Evolutionary conservation across 2,797 vertebrate species (phyloP), one percentile per base, ranked within the genome.

Genomic region (Toxotes lorentzi): DNA sequence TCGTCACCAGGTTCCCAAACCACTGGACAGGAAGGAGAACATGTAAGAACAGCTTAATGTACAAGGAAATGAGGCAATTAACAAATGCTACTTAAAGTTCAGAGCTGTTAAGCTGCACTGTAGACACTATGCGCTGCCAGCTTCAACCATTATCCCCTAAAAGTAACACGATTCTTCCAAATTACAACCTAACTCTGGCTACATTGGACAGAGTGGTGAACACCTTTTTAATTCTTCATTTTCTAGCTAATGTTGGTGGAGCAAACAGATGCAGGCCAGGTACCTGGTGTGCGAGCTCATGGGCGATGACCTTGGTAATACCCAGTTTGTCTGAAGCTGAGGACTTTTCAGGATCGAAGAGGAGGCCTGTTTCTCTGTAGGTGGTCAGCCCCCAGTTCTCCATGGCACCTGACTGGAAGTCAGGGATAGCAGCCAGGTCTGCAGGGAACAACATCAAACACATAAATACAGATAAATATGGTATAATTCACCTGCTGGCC

Each of bases 361-460:
- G 88, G 27, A 98, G 93, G 4, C 66, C 45, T 0, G 96, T 93
- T 86, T 98, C 97, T 73, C 96, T 92, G 73, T 98, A 99, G 0
- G 97, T 98, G 53, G 96, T 98, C 90, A 98, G 89, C 16, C 97
- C 97, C 97, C 97, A 98, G 91, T 99, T 99, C 88, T 99, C 97
- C 98, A 99, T 98, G 0, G 97, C 97, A 32, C 96, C 97, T 1
- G 95, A 93, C 88, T 98, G 94, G 92, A 99, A 99, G 91, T 99
- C 97, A 19, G 97, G 98, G 79, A 98, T 95, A 16, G 97, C 97
- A 43, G 96, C 97, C 74, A 99, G 94, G 84, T 98, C 97, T 99
- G 88, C 58, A 77, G 32, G 38, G 2, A 32, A 45, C 9, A 81
- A 73, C 24, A 83, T 5, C 19, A 38, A 30, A 5, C 17, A 76